phyloP scores from a whole-genome alignment of 92 coral and sea anemone genomes.

The Paragorgia papillata region DNA sequence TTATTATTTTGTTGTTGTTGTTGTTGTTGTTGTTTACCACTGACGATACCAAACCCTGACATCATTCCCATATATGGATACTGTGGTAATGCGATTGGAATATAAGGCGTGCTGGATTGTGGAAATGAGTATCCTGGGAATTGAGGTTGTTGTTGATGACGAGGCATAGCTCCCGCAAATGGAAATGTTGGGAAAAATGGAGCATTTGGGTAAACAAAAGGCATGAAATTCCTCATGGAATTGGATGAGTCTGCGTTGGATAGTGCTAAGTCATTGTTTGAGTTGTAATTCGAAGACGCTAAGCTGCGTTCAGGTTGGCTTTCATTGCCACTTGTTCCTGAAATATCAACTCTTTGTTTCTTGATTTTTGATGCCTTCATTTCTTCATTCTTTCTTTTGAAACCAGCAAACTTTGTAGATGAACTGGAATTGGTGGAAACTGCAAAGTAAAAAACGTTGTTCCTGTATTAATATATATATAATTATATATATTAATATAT shows the following conservation, averaged over 20 bases:
- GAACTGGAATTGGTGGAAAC: no score
- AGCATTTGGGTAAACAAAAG: constrained; percentile 19
- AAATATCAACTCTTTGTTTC: no score
- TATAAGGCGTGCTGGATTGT: constrained; percentile 85
- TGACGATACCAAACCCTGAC: constrained; percentile 31
- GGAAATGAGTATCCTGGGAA: constrained; percentile 83
- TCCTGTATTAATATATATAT: no score
- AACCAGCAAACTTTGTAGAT: no score
- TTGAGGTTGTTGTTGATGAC: constrained; percentile 58
- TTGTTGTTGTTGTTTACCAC: neutral
- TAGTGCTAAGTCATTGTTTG: neutral
- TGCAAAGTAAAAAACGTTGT: no score
- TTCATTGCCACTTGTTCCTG: no score
- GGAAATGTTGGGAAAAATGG: constrained; percentile 34
- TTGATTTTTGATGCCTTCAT: no score
- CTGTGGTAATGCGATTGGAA: constrained; percentile 76
- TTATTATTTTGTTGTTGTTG: neutral
- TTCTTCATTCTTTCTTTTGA: no score
- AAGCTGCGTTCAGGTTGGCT: neutral
- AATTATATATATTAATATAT: no score
- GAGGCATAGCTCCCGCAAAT: constrained; percentile 32
- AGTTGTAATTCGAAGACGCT: neutral
- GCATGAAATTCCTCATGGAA: neutral
- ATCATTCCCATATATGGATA: constrained; percentile 28
- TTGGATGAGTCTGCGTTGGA: neutral